These are phyloP conservation scores for Microtus montanus DNA, from an alignment of 2,113 vertebrate species.

Conservation along the genomic window DNA sequence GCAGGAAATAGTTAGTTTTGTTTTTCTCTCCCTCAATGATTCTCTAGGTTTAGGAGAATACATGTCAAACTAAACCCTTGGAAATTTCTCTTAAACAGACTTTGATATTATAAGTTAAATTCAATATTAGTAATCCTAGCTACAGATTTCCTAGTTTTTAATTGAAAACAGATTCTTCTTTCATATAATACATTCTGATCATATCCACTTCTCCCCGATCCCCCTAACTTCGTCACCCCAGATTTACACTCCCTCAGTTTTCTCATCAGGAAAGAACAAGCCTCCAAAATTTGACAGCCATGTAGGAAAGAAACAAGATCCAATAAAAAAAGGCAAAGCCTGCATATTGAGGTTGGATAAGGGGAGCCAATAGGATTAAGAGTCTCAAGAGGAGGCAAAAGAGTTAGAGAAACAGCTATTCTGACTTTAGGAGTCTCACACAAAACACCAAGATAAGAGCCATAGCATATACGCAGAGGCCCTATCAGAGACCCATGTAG, in stretches of 20 bases:
- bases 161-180: neutral
- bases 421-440: neutral
- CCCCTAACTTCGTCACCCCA: neutral
- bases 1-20: neutral
- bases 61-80: neutral
- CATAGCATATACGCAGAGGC: neutral
- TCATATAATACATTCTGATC: neutral
- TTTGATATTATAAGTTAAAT: neutral
- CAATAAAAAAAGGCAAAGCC: neutral
- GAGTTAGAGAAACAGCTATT: neutral
- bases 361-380: neutral
- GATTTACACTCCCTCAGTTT: neutral
- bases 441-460: neutral
- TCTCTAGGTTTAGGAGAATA: neutral
- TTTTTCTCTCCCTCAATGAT: rapidly evolving
- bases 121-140: neutral
- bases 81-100: neutral
- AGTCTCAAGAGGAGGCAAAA: neutral
- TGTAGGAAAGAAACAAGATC: neutral
- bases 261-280: neutral
- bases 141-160: neutral
- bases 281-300: neutral
- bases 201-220: neutral
- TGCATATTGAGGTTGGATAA: neutral
- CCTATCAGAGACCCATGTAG: neutral